phyloP scores from a whole-genome alignment of 2,113 vertebrate genomes.

The Spea multiplicata region DNA sequence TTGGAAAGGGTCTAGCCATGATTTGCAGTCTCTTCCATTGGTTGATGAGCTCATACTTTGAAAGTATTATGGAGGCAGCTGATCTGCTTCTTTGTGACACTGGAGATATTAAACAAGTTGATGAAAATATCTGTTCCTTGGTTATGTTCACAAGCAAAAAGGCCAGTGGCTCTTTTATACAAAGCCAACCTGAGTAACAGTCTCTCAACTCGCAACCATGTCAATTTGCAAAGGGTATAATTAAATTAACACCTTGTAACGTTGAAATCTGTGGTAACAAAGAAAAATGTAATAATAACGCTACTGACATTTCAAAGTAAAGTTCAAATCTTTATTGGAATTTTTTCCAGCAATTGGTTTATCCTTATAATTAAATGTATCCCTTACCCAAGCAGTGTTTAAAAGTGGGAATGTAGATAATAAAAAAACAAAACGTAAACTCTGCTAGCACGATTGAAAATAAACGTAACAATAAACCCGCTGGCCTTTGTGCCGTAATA shows the following conservation, averaged over 20 bases:
- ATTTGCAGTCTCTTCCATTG: not conserved
- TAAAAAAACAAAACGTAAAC: no score
- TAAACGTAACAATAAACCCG: no score
- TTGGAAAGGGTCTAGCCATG: not conserved
- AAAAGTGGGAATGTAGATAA: no score
- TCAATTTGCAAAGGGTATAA: slow-evolving; percentile 41
- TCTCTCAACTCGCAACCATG: slow-evolving; percentile 12
- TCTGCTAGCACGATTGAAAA: no score
- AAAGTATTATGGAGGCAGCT: not conserved
- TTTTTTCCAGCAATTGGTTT: not conserved
- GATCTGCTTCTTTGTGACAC: not conserved
- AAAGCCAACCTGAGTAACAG: slow-evolving; percentile 22
- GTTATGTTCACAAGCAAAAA: slow-evolving; percentile 20
- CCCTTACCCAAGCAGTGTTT: no score
- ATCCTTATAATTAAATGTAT: no score
- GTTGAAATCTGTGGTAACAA: not conserved
- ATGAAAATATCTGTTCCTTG: slow-evolving; percentile 13
- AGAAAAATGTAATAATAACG: slow-evolving; percentile 1
- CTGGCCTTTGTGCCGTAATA: no score
- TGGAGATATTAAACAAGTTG: not conserved
- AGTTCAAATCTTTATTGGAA: slow-evolving; percentile 20
- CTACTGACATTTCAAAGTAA: slow-evolving; percentile 39
- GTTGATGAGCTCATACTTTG: not conserved
- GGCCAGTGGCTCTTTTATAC: slow-evolving; percentile 19
- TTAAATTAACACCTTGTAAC: slow-evolving; percentile 46